phyloP scores from a whole-genome alignment of 2,888 invertebrate genomes.

The Allophyes oxyacanthae region DNA sequence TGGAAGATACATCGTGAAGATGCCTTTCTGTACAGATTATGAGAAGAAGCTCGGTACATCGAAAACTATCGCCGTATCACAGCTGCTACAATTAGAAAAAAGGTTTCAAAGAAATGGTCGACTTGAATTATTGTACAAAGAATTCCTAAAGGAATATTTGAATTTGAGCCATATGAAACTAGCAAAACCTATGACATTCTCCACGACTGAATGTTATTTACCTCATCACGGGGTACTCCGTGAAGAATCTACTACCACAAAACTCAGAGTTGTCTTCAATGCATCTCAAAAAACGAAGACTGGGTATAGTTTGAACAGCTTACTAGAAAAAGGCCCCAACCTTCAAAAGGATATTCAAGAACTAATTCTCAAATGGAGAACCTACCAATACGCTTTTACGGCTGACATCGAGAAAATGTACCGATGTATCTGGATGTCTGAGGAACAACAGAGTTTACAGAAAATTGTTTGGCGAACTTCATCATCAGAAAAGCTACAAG shows the following conservation, averaged over 20 bases:
- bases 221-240: conserved; percentile 10
- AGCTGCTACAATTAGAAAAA: conserved; percentile 25
- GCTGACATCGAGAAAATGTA: conserved; percentile 53
- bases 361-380: conserved; percentile 39
- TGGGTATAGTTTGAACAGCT: conserved; percentile 4
- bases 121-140: not conserved
- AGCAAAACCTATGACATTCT: too few species aligned
- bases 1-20: conserved; percentile 38
- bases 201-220: not conserved
- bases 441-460: conserved; percentile 37
- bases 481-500: too few species aligned
- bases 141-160: conserved; percentile 1
- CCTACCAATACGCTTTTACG: conserved; percentile 35
- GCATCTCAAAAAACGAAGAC: conserved; percentile 3
- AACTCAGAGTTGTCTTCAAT: conserved; percentile 14
- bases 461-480: conserved; percentile 41
- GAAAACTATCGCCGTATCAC: conserved; percentile 17
- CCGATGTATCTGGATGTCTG: conserved; percentile 23
- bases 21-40: conserved; percentile 28
- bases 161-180: conserved; percentile 9
- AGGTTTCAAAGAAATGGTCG: not conserved
- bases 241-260: too few species aligned
- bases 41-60: conserved; percentile 31
- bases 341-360: conserved; percentile 36
- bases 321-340: conserved; percentile 30